Evolutionary conservation across 2,888 invertebrate species (phyloP).

Genomic region (Galerucella calmariensis): DNA sequence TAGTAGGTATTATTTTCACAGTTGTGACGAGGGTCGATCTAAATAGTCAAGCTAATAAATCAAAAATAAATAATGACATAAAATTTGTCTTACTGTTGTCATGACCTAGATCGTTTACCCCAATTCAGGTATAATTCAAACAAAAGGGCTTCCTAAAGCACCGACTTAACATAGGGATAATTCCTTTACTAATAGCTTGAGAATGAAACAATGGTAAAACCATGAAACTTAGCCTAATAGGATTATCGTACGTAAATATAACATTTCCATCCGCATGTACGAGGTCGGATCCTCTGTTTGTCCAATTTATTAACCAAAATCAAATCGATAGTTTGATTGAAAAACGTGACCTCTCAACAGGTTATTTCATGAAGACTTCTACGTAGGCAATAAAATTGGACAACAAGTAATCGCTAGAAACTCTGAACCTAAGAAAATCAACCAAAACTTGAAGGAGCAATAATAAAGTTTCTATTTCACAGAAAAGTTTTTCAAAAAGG

Average conservation of each 20-base stretch:
- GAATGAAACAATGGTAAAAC: slow-evolving; percentile 42
- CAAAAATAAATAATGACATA: slow-evolving; percentile 1
- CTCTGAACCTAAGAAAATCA: too few relatives aligned
- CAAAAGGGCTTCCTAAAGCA: slow-evolving; percentile 34
- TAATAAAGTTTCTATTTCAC: too few relatives aligned
- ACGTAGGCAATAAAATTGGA: neutral
- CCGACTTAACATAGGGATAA: slow-evolving; percentile 37
- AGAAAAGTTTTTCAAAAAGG: too few relatives aligned
- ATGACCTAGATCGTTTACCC: slow-evolving; percentile 30
- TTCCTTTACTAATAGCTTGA: slow-evolving; percentile 43
- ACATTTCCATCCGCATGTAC: neutral
- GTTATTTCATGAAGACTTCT: neutral
- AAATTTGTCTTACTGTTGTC: slow-evolving; percentile 18
- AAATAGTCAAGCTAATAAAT: neutral
- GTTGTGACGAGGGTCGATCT: neutral
- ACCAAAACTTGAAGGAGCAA: too few relatives aligned
- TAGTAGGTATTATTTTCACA: neutral
- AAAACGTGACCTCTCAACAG: neutral
- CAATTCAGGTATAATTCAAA: slow-evolving; percentile 35
- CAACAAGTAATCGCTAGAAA: too few relatives aligned
- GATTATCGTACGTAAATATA: slow-evolving; percentile 41
- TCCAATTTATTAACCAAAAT: slow-evolving; percentile 10
- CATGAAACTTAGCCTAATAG: slow-evolving; percentile 42
- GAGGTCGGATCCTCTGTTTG: slow-evolving; percentile 13
- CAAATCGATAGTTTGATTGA: too few relatives aligned